These are phyloP conservation scores for Eptesicus fuscus DNA, from an alignment of 2,113 vertebrate genomes.

Conservation along the genomic window DNA sequence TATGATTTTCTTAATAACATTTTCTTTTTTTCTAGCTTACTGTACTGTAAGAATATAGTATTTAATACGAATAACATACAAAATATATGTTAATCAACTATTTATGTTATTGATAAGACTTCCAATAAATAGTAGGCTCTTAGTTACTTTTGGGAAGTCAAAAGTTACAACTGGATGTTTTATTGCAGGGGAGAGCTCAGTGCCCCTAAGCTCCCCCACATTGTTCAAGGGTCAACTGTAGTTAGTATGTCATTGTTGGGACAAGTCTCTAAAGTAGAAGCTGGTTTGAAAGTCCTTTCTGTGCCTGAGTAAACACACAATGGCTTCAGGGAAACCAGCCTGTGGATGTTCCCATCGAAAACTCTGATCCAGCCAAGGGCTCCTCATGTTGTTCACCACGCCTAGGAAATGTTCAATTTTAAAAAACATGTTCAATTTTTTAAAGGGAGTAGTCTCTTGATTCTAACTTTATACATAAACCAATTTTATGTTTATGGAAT, in stretches of 20 bases:
- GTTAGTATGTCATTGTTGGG: background rate
- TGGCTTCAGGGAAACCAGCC: conserved; percentile 57
- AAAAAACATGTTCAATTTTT: background rate
- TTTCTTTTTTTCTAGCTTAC: background rate
- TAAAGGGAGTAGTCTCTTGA: conserved; percentile 37
- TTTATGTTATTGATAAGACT: background rate
- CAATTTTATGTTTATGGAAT: background rate
- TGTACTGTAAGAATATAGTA: background rate
- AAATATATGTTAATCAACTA: background rate
- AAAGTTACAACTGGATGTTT: background rate
- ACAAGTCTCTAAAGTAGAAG: background rate
- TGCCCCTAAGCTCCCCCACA: too few species aligned
- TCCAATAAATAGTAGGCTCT: background rate
- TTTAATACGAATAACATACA: background rate
- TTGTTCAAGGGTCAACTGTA: background rate
- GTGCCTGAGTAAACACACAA: background rate
- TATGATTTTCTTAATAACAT: background rate
- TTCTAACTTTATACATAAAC: background rate
- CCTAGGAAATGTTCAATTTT: conserved; percentile 58
- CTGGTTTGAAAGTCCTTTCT: conserved; percentile 15
- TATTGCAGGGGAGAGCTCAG: too few species aligned
- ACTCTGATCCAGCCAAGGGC: conserved; percentile 3
- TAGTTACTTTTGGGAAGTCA: background rate
- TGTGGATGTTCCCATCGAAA: conserved; percentile 75
- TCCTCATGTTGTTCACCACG: conserved; percentile 44